Evolutionary conservation across 1,140 invertebrate genomes (phyloP), one percentile per base, ranked within the genome.

Genomic region (Lerema accius): DNA sequence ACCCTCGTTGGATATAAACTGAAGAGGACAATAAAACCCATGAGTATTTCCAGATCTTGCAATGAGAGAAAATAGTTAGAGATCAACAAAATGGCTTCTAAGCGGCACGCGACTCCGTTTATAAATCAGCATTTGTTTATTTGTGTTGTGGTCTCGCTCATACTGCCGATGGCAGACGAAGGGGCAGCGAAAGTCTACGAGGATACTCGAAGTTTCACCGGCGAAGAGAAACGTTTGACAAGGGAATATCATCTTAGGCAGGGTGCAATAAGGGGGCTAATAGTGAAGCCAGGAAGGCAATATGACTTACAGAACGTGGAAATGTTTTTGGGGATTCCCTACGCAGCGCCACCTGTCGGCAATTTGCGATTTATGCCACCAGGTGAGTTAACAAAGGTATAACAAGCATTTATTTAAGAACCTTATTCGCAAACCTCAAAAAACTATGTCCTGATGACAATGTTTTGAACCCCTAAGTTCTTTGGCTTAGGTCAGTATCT

Each of bases 341-440:
- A 98, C 86, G 98, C 97, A 0, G 96, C 96, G 10, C 94, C 98
- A n/a, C 97, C 97, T 0, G 92, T 95, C 0, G 96, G 95, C 1
- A 93, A 91, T 76, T 91, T 96, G 46, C 91, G 97, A 15, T 98
- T 98, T 81, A 97, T 98, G 94, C 97, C 97, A 15, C 96, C 97
- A 56, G 93, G 93, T 91, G 86, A 91, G 84, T 63, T n/a, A n/a
- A n/a, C n/a, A n/a, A n/a, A n/a, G n/a, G n/a, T n/a, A n/a, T n/a
- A n/a, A n/a, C n/a, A n/a, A n/a, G n/a, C n/a, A n/a, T n/a, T n/a
- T n/a, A n/a, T n/a, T n/a, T n/a, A n/a, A n/a, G n/a, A n/a, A n/a
- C n/a, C n/a, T n/a, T n/a, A n/a, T n/a, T n/a, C n/a, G n/a, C n/a
- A n/a, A n/a, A n/a, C n/a, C n/a, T n/a, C n/a, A n/a, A n/a, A n/a